A percentile compares a stretch with the other conserved stretches of the same genome.
These are phyloP conservation scores for Chloebia gouldiae DNA, from an alignment of 2,113 vertebrate species.

Conservation along the genomic window DNA sequence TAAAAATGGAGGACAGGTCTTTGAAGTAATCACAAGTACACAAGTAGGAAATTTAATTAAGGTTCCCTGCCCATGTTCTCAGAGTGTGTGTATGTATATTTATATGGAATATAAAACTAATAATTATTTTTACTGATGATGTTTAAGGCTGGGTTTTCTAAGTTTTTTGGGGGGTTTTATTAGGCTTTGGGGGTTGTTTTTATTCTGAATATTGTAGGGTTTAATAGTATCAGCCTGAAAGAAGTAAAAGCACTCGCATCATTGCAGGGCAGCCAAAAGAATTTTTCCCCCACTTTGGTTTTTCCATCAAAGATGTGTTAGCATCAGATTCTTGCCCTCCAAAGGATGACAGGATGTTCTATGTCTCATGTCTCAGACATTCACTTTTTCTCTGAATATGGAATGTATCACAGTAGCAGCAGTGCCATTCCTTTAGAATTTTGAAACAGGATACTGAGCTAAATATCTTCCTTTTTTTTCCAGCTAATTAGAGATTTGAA, in stretches of 20 bases:
- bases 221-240: neutral
- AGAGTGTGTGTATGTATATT: too few relatives aligned
- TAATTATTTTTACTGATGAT: neutral
- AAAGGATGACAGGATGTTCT: neutral
- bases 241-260: neutral
- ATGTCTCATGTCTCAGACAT: neutral
- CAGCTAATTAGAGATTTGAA: neutral
- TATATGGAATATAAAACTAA: too few relatives aligned
- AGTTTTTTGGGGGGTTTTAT: fast-evolving
- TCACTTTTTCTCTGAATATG: neutral
- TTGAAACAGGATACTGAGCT: neutral
- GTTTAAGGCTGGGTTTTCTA: neutral
- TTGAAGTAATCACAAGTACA: neutral
- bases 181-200: neutral
- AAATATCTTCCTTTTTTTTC: neutral
- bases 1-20: neutral
- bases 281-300: neutral
- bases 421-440: neutral
- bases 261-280: neutral
- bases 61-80: neutral
- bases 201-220: neutral
- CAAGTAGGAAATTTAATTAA: neutral
- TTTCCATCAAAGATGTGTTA: neutral
- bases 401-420: neutral
- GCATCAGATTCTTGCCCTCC: neutral